phyloP scores from a whole-genome alignment of 2,113 vertebrate genomes.

The Coryphaenoides rupestris region DNA sequence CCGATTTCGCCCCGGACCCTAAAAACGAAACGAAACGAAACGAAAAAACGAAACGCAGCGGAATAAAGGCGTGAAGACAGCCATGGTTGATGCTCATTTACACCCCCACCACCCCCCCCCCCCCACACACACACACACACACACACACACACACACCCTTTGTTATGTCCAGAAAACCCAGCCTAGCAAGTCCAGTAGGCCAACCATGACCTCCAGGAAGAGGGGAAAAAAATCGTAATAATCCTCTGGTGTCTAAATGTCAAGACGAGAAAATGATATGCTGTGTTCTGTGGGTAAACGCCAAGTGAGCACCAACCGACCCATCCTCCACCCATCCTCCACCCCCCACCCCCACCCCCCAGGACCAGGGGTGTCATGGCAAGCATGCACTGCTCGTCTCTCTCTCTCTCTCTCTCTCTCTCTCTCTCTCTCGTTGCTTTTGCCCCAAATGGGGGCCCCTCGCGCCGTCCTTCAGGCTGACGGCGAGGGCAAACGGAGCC shows the following conservation, averaged over 20 bases:
- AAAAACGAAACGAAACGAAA: constrained; percentile 7
- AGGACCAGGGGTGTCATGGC: constrained; percentile 2
- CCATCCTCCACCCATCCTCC: not conserved
- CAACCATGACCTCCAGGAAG: too few species aligned
- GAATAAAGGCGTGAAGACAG: not conserved
- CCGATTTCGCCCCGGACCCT: constrained; percentile 23
- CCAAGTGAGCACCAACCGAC: too few species aligned
- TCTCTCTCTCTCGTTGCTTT: constrained; percentile 4
- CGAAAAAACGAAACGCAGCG: not conserved
- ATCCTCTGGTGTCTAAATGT: not conserved
- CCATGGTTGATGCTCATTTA: not conserved
- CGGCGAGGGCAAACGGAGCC: constrained; percentile 41
- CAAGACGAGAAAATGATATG: not conserved
- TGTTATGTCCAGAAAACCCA: not conserved
- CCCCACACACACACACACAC: too few species aligned
- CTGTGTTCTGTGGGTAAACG: too few species aligned
- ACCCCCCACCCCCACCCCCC: constrained; percentile 2
- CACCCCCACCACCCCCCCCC: too few species aligned
- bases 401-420: constrained; percentile 3
- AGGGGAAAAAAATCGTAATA: too few species aligned
- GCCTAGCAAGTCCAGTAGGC: too few species aligned
- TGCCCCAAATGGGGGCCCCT: not conserved
- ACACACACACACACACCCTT: too few species aligned
- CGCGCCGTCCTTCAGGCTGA: constrained; percentile 55
- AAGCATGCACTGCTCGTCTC: constrained; percentile 12